A percentile compares a stretch with the other conserved stretches of the same genome.
Evolutionary conservation across 2,797 vertebrate genomes (phyloP).

Genomic region (Echeneis naucrates): DNA sequence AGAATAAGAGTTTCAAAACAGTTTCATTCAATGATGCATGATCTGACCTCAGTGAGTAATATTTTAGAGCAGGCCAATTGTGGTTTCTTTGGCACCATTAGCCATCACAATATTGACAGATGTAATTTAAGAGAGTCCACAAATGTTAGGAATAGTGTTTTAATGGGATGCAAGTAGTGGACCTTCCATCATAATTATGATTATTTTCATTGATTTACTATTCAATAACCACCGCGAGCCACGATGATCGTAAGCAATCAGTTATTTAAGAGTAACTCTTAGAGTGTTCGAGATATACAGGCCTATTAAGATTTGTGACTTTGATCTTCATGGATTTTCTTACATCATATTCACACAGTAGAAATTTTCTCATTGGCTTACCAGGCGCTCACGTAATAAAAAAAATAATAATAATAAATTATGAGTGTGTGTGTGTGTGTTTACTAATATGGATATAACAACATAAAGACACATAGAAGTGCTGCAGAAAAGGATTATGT

Average conservation of each 20-base stretch:
- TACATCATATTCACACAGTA: not conserved
- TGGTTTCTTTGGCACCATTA: slow-evolving; percentile 6
- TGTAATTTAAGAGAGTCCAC: not conserved
- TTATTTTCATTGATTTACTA: slow-evolving; percentile 7
- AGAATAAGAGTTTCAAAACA: no score
- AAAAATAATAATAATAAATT: not conserved
- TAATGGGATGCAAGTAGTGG: not conserved
- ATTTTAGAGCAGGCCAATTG: not conserved
- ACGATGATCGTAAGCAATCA: not conserved
- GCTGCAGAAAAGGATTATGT: not conserved
- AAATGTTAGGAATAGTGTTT: slow-evolving; percentile 6
- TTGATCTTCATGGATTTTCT: not conserved
- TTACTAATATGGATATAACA: no score
- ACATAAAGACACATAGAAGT: not conserved
- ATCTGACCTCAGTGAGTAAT: slow-evolving; percentile 1
- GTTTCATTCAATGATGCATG: slow-evolving; percentile 4
- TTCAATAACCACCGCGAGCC: slow-evolving; percentile 20
- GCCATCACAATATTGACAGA: slow-evolving; percentile 5
- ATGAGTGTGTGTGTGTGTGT: not conserved
- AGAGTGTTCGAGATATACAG: slow-evolving; percentile 5
- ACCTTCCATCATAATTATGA: slow-evolving; percentile 15
- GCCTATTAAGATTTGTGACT: not conserved
- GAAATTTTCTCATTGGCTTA: not conserved
- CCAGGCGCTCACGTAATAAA: not conserved
- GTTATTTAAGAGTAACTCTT: slow-evolving; percentile 18